These are phyloP conservation scores for Portunus trituberculatus DNA, from an alignment of 1,140 invertebrate species.

Conservation along the genomic window DNA sequence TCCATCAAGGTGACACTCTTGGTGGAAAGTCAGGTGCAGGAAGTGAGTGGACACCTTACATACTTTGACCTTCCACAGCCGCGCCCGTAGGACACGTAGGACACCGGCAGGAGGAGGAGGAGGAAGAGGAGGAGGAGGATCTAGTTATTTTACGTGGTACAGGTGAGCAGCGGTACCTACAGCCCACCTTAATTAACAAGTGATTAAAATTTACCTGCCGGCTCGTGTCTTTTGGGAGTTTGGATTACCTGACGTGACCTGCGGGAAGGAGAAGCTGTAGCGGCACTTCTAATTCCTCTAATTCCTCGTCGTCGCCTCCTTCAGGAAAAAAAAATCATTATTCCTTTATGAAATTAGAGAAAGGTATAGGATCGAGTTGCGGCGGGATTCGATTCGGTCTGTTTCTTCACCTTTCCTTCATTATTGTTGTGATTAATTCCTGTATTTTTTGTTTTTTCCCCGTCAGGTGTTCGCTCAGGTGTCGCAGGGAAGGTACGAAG, in stretches of 20 bases:
- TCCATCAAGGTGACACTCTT: neutral
- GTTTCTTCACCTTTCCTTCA: neutral
- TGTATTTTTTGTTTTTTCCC: neutral
- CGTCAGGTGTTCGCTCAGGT: neutral
- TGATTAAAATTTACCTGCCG: slow-evolving; percentile 4
- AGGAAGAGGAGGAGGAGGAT: neutral
- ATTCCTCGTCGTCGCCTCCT: too few relatives aligned
- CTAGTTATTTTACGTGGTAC: neutral
- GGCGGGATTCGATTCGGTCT: neutral
- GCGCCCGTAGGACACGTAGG: neutral
- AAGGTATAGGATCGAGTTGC: too few relatives aligned
- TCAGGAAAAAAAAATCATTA: too few relatives aligned
- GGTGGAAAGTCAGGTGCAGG: neutral
- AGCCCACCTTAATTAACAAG: neutral
- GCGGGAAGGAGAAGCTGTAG: neutral
- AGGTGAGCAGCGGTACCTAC: neutral
- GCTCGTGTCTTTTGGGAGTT: neutral
- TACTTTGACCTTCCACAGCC: neutral
- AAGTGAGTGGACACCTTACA: neutral
- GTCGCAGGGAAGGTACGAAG: neutral
- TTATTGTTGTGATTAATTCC: neutral
- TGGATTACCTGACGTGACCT: neutral
- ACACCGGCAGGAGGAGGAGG: neutral
- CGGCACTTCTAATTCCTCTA: too few relatives aligned
- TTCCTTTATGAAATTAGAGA: too few relatives aligned